Conservation (phyloP, 1,140 invertebrate genomes). For the Coboldia fuscipes region DNA sequence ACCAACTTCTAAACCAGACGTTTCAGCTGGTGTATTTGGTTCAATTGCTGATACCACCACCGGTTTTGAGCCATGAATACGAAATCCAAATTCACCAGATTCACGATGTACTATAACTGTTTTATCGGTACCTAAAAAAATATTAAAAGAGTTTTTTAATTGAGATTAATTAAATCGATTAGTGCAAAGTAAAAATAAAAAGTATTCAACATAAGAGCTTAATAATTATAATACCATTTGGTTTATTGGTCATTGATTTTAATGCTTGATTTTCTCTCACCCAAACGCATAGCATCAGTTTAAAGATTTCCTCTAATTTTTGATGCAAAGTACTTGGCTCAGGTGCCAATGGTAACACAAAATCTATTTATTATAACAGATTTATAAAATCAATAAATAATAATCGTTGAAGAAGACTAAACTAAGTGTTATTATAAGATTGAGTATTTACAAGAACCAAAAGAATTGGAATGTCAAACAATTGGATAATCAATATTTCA, state of each 20-base stretch:
- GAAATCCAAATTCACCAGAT: constrained; percentile 83
- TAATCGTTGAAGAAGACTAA: no score
- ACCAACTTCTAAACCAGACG: constrained; percentile 75
- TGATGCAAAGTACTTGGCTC: constrained; percentile 34
- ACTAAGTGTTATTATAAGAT: no score
- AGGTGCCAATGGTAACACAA: constrained; percentile 19
- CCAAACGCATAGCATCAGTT: constrained; percentile 62
- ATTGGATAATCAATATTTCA: no score
- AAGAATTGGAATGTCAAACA: no score
- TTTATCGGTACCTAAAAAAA: constrained; percentile 60
- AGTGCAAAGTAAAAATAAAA: background rate
- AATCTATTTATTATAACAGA: no score
- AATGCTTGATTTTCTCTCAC: constrained; percentile 48
- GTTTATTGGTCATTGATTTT: constrained; percentile 28
- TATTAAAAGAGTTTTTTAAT: constrained; percentile 5
- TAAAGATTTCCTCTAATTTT: constrained; percentile 51
- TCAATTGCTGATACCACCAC: constrained; percentile 91
- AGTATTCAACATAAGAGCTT: background rate
- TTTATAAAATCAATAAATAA: no score
- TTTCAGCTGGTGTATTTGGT: constrained; percentile 72
- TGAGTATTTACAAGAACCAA: no score
- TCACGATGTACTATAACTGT: constrained; percentile 58
- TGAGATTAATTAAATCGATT: background rate
- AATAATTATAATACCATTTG: constrained; percentile 26
- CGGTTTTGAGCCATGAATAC: constrained; percentile 86